Conservation (phyloP, 1,140 invertebrate species). For the Limonius californicus region DNA sequence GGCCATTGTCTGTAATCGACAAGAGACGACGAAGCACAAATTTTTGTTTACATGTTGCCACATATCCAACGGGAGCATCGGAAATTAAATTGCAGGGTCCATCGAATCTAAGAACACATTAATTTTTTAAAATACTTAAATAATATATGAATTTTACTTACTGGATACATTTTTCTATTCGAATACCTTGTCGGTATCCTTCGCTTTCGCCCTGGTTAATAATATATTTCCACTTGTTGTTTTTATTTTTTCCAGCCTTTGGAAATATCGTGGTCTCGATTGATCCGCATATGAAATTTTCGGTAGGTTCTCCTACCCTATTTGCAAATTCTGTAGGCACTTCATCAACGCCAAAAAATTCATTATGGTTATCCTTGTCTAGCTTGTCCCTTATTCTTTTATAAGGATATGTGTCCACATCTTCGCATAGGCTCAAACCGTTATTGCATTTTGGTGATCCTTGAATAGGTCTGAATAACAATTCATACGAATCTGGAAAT, state of each 20-base stretch:
- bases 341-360: constrained; percentile 38
- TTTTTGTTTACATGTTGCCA: constrained; percentile 59
- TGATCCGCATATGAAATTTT: constrained; percentile 35
- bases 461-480: constrained; percentile 16
- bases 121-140: constrained; percentile 37
- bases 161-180: constrained; percentile 53
- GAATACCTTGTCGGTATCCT: constrained; percentile 53
- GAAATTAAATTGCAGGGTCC: constrained; percentile 42
- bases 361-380: constrained; percentile 21
- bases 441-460: constrained; percentile 21
- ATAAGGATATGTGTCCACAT: constrained; percentile 37
- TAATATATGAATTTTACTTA: constrained; percentile 40
- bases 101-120: constrained; percentile 43
- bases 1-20: constrained; percentile 50
- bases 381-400: constrained; percentile 31
- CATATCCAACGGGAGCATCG: constrained; percentile 51
- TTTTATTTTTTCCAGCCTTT: constrained; percentile 40
- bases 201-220: constrained; percentile 48
- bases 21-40: constrained; percentile 56
- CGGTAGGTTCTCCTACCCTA: constrained; percentile 30
- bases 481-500: constrained; percentile 33
- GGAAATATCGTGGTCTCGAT: constrained; percentile 39
- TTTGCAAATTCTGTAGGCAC: constrained; percentile 24
- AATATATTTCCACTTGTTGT: constrained; percentile 54
- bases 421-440: constrained; percentile 33